Evolutionary conservation across 2,888 invertebrate species (phyloP).

Genomic region (Agrochola lota): DNA sequence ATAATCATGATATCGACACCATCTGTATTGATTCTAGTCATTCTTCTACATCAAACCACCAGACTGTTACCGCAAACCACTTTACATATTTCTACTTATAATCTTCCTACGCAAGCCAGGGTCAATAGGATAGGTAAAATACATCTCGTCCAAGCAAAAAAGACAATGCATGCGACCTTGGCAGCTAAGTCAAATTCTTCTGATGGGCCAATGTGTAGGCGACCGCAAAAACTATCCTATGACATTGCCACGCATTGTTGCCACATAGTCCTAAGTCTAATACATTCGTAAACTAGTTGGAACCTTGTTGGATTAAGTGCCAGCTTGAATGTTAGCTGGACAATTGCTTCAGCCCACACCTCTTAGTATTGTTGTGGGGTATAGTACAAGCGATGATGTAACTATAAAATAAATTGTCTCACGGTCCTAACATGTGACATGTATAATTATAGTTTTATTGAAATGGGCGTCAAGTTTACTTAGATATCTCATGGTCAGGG

Average conservation of each 20-base stretch:
- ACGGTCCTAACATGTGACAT: conserved; percentile 61
- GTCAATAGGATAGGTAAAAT: conserved; percentile 78
- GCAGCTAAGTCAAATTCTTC: conserved; percentile 89
- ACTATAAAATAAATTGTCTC: conserved; percentile 68
- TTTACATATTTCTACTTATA: conserved; percentile 68
- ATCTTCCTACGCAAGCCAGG: conserved; percentile 73
- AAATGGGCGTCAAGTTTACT: conserved; percentile 63
- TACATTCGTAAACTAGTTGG: conserved; percentile 65
- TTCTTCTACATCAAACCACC: conserved; percentile 41
- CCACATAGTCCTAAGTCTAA: conserved; percentile 78
- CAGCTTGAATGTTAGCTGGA: conserved; percentile 84
- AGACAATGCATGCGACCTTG: conserved; percentile 88
- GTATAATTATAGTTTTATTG: conserved; percentile 65
- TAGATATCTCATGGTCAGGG: conserved; percentile 60
- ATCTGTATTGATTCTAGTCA: conserved; percentile 30
- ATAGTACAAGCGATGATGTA: conserved; percentile 69
- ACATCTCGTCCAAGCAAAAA: conserved; percentile 79
- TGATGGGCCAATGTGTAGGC: conserved; percentile 86
- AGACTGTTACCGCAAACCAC: conserved; percentile 55
- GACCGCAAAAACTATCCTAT: conserved; percentile 90
- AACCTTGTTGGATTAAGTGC: conserved; percentile 78
- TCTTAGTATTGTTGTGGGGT: conserved; percentile 70
- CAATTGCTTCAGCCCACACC: conserved; percentile 88
- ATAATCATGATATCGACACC: conserved; percentile 34
- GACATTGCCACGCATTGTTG: conserved; percentile 81